Percentiles rank a stretch among this genome's conserved stretches.
Conservation (phyloP, 1,140 invertebrate species). For the Caenorhabditis latens region DNA sequence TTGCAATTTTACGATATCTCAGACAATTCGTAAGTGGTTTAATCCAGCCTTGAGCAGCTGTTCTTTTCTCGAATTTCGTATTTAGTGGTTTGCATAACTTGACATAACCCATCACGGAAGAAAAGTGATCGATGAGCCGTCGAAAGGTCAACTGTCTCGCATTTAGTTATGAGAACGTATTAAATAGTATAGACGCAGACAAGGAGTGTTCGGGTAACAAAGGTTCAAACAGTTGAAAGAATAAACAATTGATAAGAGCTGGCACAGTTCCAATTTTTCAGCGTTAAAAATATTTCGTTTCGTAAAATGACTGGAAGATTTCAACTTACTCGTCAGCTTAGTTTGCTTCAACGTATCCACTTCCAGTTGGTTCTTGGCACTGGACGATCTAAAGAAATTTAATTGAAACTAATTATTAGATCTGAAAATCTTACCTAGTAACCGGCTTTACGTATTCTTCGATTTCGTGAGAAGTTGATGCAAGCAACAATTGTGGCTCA, state of each 20-base stretch:
- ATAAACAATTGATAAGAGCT: background rate
- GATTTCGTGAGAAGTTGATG: background rate
- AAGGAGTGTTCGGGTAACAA: background rate
- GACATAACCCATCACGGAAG: conserved; percentile 43
- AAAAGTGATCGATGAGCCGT: conserved; percentile 35
- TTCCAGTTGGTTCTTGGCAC: background rate
- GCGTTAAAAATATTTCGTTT: no score
- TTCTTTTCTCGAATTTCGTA: conserved; percentile 43
- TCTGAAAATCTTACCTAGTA: background rate
- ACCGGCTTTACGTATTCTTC: conserved; percentile 2
- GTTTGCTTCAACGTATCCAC: conserved; percentile 19
- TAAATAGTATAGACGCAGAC: background rate
- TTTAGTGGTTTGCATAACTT: conserved; percentile 26
- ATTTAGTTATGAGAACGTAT: background rate
- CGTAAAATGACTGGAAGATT: no score
- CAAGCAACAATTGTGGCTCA: background rate
- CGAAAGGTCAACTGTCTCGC: conserved; percentile 15
- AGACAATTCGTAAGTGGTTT: background rate
- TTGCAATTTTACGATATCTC: background rate
- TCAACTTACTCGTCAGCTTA: conserved; percentile 28
- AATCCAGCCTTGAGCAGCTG: background rate
- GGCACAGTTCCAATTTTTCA: background rate
- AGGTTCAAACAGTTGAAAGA: background rate
- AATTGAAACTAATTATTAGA: background rate
- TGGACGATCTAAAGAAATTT: background rate